Evolutionary conservation across 2,888 invertebrate species (phyloP), one percentile per base, ranked within the genome.

Genomic region (Dilophus febrilis): DNA sequence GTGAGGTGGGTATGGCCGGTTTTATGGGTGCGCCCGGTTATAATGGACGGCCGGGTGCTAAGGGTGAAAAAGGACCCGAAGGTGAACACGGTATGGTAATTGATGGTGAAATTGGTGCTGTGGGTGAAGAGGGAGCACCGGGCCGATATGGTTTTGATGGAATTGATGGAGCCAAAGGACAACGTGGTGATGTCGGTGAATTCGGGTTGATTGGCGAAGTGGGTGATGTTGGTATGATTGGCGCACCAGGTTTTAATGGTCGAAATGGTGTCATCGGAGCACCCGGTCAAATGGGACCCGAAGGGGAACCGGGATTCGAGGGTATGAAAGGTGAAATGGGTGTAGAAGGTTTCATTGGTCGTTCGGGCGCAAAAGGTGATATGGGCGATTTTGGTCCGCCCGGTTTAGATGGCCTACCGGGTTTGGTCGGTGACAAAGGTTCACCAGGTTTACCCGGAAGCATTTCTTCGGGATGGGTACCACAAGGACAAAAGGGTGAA

Each of bases 51-150:
- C 53, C 53, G 34, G 70, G 70, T 41, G 49, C 47, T 7, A 50
- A 51, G 32, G 70, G 70, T 40, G 49, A 53, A 34, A 56, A 40
- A 37, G 72, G 72, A 26, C 28, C 17, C 0, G 61, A 59, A 49
- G 72, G 72, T 46, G 56, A 56, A 8, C 2, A 49, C 1, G 33
- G 37, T 18, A 28, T 19, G 12, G 61, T 65, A 14, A 41, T 49
- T 19, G 67, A 74, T 48, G 69, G 70, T 13, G 43, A 51, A 6
- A 45, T 50, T 12, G 77, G 76, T 2, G 42, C 52, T 17, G 72
- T 71, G 50, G 84, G 84, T 41, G 60, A 65, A 39, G 64, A 65
- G 38, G 84, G 84, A 47, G 62, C 68, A 13, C 53, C 61, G 3
- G 83, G 82, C 41, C 53, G 45, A 44, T 54, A 56, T 41, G 74